A percentile compares a stretch with the other conserved stretches of the same genome.
These are phyloP conservation scores for Petrocephalus schoutedeni DNA, from an alignment of 2,797 vertebrate species.

Conservation along the genomic window DNA sequence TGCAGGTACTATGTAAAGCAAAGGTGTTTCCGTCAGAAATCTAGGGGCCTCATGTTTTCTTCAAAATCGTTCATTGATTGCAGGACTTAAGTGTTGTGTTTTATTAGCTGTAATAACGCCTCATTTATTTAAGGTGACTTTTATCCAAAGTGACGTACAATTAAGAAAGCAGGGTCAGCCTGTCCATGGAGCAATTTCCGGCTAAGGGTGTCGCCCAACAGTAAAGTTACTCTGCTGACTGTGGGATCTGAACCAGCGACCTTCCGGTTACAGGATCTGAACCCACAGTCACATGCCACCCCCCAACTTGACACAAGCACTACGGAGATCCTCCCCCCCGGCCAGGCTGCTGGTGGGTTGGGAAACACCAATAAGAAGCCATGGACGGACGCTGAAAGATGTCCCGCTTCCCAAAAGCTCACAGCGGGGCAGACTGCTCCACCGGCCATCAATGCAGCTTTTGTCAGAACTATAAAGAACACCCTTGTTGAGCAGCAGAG, in stretches of 20 bases:
- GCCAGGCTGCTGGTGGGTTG: neutral
- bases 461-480: conserved; percentile 43
- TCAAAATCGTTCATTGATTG: neutral
- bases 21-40: neutral
- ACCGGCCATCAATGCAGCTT: conserved; percentile 39
- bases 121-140: neutral
- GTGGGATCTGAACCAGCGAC: neutral
- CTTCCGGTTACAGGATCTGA: neutral
- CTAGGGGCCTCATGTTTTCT: neutral
- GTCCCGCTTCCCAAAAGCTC: conserved; percentile 44
- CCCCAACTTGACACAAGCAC: neutral
- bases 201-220: neutral
- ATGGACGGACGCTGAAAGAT: conserved; percentile 38
- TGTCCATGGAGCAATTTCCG: neutral
- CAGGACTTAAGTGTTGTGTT: neutral
- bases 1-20: neutral
- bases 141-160: neutral
- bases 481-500: conserved; percentile 34
- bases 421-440: conserved; percentile 10
- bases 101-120: neutral
- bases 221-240: neutral
- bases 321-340: conserved; percentile 9
- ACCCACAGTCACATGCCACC: neutral
- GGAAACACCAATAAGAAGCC: conserved; percentile 31
- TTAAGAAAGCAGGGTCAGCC: neutral